A percentile compares a stretch with the other conserved stretches of the same genome.
Evolutionary conservation across 2,797 vertebrate species (phyloP).

Genomic region (Acipenser oxyrinchus): DNA sequence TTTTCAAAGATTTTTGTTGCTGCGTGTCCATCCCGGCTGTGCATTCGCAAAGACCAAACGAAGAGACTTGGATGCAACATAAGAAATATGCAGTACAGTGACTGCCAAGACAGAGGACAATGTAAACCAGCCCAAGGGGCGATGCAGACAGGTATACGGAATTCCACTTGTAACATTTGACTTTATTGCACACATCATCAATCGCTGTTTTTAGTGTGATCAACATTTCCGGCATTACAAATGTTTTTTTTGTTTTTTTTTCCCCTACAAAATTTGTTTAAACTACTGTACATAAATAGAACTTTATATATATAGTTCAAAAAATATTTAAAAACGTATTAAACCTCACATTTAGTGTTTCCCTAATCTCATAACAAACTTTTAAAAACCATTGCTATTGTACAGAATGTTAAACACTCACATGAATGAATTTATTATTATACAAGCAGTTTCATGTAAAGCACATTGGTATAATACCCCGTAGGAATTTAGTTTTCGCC

Average conservation of each 20-base stretch:
- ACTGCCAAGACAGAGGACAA: conserved; percentile 19
- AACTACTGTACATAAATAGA: conserved; percentile 48
- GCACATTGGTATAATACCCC: conserved; percentile 26
- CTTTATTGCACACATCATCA: conserved; percentile 67
- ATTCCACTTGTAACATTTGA: conserved; percentile 51
- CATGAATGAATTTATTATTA: conserved; percentile 18
- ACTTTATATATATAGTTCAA: conserved; percentile 39
- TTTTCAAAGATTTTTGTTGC: too few relatives aligned
- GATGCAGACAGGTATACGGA: conserved; percentile 40
- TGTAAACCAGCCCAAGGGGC: conserved; percentile 34
- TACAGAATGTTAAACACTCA: conserved; percentile 29
- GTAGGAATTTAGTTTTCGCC: conserved; percentile 30
- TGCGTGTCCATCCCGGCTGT: too few relatives aligned
- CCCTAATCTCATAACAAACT: conserved; percentile 33
- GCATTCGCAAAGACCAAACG: too few relatives aligned
- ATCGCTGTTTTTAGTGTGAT: conserved; percentile 45
- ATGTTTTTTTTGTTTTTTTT: conserved; percentile 29
- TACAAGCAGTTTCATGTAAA: conserved; percentile 7
- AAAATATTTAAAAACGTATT: conserved; percentile 14
- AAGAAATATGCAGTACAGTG: neutral
- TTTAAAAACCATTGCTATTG: conserved; percentile 32
- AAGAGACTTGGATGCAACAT: too few relatives aligned
- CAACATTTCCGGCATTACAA: conserved; percentile 57
- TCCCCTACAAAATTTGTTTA: conserved; percentile 12
- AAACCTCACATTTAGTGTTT: conserved; percentile 50